Evolutionary conservation across 1,140 invertebrate species (phyloP).

Genomic region (Cepaea nemoralis): DNA sequence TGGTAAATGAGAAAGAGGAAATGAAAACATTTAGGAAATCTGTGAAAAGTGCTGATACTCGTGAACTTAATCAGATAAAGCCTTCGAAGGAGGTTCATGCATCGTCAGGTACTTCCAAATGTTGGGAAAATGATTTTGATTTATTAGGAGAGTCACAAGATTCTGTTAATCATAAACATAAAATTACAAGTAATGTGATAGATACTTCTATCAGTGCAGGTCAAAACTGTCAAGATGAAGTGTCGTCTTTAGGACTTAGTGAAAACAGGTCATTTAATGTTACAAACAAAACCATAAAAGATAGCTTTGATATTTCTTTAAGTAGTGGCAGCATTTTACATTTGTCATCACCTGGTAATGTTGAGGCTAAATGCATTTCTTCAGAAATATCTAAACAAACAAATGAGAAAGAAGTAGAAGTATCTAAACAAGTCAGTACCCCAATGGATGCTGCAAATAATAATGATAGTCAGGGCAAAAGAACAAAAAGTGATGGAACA

Average conservation of each 20-base stretch:
- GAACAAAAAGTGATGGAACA: neutral
- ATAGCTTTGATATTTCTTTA: neutral
- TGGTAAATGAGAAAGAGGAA: neutral
- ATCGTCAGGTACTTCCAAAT: neutral
- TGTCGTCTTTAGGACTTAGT: neutral
- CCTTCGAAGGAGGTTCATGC: neutral
- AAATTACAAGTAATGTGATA: neutral
- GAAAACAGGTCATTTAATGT: neutral
- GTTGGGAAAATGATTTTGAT: neutral
- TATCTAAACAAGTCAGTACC: neutral
- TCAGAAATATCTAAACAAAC: neutral
- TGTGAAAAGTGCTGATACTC: neutral
- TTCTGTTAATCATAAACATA: neutral
- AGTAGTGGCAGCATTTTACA: neutral
- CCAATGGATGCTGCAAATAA: neutral
- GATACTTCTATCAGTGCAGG: neutral
- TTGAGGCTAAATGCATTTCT: neutral
- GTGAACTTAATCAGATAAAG: neutral
- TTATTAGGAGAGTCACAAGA: neutral
- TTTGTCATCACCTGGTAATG: neutral
- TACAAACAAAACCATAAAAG: neutral
- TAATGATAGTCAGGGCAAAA: neutral
- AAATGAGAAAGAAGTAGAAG: neutral
- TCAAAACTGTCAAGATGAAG: no score
- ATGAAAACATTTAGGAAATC: neutral